Conservation (phyloP, 2,113 vertebrate genomes). For the Sceloporus tristichus region DNA sequence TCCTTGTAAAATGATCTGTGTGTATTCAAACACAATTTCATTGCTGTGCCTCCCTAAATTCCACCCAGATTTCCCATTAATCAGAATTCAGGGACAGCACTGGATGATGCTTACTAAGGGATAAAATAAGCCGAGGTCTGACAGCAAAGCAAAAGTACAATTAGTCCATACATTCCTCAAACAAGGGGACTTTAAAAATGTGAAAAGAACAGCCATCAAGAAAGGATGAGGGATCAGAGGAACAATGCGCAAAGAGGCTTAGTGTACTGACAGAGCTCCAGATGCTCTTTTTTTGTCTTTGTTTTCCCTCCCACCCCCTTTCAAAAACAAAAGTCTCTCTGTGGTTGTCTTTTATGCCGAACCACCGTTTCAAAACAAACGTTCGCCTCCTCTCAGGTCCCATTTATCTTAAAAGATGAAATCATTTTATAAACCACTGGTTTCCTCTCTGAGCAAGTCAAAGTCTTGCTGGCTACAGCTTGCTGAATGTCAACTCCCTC, state of each 20-base stretch:
- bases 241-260: slow-evolving; percentile 32
- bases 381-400: not conserved
- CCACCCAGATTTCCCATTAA: not conserved
- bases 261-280: not conserved
- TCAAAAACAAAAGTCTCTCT: not conserved
- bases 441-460: slow-evolving; percentile 32
- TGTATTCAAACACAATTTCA: not conserved
- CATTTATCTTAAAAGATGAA: slow-evolving; percentile 51
- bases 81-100: not conserved
- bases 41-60: not conserved
- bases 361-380: slow-evolving; percentile 48
- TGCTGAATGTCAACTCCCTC: slow-evolving; percentile 32
- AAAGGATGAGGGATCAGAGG: slow-evolving; percentile 15
- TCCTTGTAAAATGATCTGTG: not conserved
- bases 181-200: not conserved
- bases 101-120: not conserved
- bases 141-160: not conserved
- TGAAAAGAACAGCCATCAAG: not conserved
- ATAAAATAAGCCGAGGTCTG: not conserved
- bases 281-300: not conserved
- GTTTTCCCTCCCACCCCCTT: not conserved
- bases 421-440: slow-evolving; percentile 34
- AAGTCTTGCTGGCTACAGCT: slow-evolving; percentile 10
- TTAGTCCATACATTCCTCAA: not conserved
- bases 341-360: slow-evolving; percentile 17